Evolutionary conservation across 2,888 invertebrate species (phyloP).

Genomic region (Diarsia rubi): DNA sequence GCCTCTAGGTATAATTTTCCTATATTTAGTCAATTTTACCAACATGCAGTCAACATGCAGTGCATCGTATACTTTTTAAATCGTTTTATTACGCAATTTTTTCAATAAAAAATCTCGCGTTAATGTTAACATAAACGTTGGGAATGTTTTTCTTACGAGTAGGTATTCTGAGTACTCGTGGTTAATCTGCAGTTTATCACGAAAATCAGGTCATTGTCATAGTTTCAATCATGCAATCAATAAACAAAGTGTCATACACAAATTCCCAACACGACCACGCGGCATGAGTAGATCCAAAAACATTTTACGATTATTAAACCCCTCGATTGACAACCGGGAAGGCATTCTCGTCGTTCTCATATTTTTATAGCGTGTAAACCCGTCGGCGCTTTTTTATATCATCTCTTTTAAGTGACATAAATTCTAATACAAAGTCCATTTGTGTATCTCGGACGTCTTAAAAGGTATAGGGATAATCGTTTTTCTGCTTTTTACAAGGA

Average conservation of each 20-base stretch:
- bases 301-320: conserved; percentile 90
- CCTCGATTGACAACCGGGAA: conserved; percentile 89
- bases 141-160: background rate
- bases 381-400: conserved; percentile 90
- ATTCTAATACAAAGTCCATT: conserved; percentile 91
- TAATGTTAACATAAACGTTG: conserved; percentile 23
- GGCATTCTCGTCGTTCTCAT: conserved; percentile 88
- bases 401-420: conserved; percentile 90
- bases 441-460: conserved; percentile 91
- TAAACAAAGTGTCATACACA: conserved; percentile 62
- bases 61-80: conserved; percentile 44
- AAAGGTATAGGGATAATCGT: conserved; percentile 90
- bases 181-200: background rate
- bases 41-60: conserved; percentile 35
- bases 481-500: conserved; percentile 91
- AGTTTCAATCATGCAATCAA: conserved; percentile 41
- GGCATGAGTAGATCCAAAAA: conserved; percentile 85
- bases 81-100: conserved; percentile 56
- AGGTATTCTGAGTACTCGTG: background rate
- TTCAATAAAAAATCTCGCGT: conserved; percentile 47
- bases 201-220: conserved; percentile 25
- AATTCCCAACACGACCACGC: conserved; percentile 69
- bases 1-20: conserved; percentile 36
- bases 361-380: conserved; percentile 91
- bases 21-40: conserved; percentile 39